Evolutionary conservation across 2,797 vertebrate species (phyloP).

Genomic region (Apodemus agrarius): DNA sequence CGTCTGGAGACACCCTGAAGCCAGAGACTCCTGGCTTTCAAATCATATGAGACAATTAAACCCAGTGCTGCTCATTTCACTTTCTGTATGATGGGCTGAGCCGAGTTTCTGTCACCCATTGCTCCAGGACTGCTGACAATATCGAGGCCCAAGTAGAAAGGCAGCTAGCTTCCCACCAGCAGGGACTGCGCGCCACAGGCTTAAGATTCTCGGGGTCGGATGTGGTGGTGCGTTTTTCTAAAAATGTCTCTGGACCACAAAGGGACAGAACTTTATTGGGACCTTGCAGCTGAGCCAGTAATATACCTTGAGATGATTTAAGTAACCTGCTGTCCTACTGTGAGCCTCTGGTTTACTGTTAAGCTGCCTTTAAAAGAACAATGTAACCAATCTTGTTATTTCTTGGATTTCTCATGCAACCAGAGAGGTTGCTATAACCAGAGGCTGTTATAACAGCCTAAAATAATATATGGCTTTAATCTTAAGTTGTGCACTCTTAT

Average conservation of each 20-base stretch:
- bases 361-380: background rate
- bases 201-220: background rate
- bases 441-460: background rate
- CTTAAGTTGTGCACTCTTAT: background rate
- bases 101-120: conserved; percentile 5
- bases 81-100: background rate
- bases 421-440: too few species aligned
- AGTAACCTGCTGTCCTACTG: background rate
- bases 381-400: background rate
- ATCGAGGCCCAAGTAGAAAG: background rate
- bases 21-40: background rate
- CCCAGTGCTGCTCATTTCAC: background rate
- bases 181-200: background rate
- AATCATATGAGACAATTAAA: conserved; percentile 19
- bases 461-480: background rate
- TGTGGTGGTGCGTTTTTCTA: background rate
- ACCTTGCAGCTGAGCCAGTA: background rate
- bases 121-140: background rate
- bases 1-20: background rate
- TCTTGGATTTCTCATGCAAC: background rate
- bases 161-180: conserved; percentile 14
- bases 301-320: background rate
- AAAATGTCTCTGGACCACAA: background rate
- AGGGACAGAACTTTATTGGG: background rate
- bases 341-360: background rate